phyloP scores from a whole-genome alignment of 2,797 vertebrate species.

The Distichodus sexfasciatus region DNA sequence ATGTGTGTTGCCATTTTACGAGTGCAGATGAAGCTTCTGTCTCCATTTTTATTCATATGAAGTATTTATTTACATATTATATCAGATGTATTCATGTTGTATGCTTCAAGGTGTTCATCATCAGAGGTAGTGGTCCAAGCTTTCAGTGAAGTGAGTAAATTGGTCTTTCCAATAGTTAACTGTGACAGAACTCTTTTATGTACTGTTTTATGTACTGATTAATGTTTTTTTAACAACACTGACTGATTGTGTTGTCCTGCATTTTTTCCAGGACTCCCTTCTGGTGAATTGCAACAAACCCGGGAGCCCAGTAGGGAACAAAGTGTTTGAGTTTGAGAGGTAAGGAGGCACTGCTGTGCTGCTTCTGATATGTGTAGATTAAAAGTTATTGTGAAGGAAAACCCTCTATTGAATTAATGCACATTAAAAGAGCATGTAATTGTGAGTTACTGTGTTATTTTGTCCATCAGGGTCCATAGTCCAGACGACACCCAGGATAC shows the following conservation, averaged over 20 bases:
- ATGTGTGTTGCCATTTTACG: too few species aligned
- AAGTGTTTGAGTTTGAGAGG: slow-evolving; percentile 86
- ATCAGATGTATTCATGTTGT: neutral
- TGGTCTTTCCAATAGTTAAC: slow-evolving; percentile 7
- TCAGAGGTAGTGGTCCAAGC: slow-evolving; percentile 70
- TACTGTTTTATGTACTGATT: too few species aligned
- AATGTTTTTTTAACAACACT: neutral
- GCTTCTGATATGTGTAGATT: neutral
- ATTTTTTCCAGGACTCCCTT: slow-evolving; percentile 77
- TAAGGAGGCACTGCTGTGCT: slow-evolving; percentile 43
- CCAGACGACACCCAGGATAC: slow-evolving; percentile 73
- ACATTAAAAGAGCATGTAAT: too few species aligned
- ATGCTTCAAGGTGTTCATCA: slow-evolving; percentile 56
- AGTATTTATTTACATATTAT: too few species aligned
- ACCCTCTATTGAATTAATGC: neutral
- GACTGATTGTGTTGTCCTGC: neutral
- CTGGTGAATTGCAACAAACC: slow-evolving; percentile 73
- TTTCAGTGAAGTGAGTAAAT: slow-evolving; percentile 76
- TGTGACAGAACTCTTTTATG: too few species aligned
- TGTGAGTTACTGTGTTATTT: neutral
- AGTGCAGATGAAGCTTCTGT: neutral
- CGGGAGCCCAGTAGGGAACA: slow-evolving; percentile 67
- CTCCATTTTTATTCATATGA: neutral
- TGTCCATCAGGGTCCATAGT: slow-evolving; percentile 73
- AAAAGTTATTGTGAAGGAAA: neutral